A percentile compares a stretch with the other conserved stretches of the same genome.
phyloP scores from a whole-genome alignment of 2,888 invertebrate species.

The Limnephilus auricula region DNA sequence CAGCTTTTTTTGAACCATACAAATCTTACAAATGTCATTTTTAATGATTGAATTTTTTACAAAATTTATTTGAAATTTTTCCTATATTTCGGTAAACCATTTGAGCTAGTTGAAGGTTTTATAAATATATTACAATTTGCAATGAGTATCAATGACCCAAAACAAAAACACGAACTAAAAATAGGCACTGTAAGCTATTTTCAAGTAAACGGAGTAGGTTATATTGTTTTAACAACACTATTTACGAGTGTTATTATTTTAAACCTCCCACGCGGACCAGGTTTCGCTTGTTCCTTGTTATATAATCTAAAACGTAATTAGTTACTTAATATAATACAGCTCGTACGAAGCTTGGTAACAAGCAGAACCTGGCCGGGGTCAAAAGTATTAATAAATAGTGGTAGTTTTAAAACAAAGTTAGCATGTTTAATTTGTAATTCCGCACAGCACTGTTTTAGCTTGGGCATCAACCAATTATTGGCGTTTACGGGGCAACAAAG shows the following conservation, averaged over 20 bases:
- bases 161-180: neutral
- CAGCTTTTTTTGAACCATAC: neutral
- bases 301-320: neutral
- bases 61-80: neutral
- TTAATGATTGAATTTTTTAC: neutral
- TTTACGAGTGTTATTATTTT: neutral
- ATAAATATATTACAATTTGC: too few species aligned
- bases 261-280: neutral
- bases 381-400: neutral
- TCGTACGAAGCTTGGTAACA: neutral
- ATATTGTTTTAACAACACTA: neutral
- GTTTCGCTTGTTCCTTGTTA: neutral
- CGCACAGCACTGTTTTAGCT: neutral
- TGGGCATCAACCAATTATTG: neutral
- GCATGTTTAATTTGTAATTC: neutral
- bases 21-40: neutral
- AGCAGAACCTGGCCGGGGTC: neutral
- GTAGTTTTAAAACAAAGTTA: neutral
- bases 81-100: neutral
- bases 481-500: neutral
- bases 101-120: too few species aligned
- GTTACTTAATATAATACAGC: neutral
- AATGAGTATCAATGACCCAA: too few species aligned
- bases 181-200: neutral
- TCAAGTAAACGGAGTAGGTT: neutral